Percentiles rank a stretch among this genome's conserved stretches.
Evolutionary conservation across 1,140 invertebrate species (phyloP).

Genomic region (Melanaphis sacchari): DNA sequence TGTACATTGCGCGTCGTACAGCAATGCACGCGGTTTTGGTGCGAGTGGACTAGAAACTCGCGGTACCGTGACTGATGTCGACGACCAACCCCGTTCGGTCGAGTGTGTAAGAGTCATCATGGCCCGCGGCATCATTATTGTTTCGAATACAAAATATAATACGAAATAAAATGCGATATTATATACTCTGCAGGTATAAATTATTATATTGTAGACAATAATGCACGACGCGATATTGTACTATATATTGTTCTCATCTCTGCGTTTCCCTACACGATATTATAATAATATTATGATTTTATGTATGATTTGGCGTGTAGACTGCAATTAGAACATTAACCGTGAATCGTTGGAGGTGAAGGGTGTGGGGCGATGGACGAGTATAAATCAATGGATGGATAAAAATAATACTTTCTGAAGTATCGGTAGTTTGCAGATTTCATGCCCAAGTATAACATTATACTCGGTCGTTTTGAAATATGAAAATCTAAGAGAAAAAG

Average conservation of each 20-base stretch:
- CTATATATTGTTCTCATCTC: background rate
- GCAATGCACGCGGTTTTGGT: background rate
- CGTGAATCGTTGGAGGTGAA: background rate
- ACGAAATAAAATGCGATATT: background rate
- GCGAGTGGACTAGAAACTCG: conserved; percentile 20
- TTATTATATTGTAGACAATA: background rate
- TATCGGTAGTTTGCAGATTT: background rate
- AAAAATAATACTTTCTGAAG: background rate
- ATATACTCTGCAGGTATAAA: background rate
- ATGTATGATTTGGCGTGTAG: background rate
- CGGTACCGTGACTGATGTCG: conserved; percentile 24
- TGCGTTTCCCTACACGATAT: background rate
- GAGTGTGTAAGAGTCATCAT: background rate
- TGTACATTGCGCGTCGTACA: background rate
- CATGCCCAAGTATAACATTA: background rate
- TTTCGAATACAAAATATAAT: background rate
- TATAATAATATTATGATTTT: background rate
- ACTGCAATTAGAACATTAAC: background rate
- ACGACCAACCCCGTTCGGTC: background rate
- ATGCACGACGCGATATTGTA: background rate
- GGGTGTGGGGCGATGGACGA: background rate
- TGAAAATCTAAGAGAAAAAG: background rate
- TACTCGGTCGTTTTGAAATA: background rate
- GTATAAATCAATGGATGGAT: background rate
- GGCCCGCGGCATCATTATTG: background rate